Evolutionary conservation across 2,113 vertebrate genomes (phyloP), one percentile per base, ranked within the genome.

Genomic region (Xyrauchen texanus): DNA sequence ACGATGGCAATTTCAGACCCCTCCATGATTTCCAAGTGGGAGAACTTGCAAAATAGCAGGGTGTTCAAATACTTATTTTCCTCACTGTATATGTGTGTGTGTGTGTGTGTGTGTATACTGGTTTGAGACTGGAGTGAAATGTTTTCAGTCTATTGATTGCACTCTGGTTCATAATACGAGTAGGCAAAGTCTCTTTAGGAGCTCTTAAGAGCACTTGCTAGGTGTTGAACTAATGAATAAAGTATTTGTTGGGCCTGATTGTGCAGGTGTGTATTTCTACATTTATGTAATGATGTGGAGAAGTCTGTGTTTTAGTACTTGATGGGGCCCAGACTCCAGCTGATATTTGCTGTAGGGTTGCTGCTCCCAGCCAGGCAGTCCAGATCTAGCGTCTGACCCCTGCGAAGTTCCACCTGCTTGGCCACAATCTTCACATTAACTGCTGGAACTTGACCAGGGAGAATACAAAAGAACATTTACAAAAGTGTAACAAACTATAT

Each of bases 311-410:
- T 61, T 46, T 9, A 82, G 88, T 85, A 96, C 96, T 87, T 94
- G 63, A 87, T 74, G 6, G 88, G 45, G 7, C 93, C 94, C 79
- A 95, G 83, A 78, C 88, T 92, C 95, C 95, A 96, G 16, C 88
- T 91, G 82, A 95, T 77, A 57, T 87, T 92, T 76, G 92, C 89
- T 0, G 89, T 88, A 0, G 95, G 95, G 76, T 95, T 94, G 76
- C 95, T 95, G 90, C 95, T 96, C 10, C 94, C 88, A n/a, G 93
- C 89, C 76, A 89, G 46, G n/a, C 96, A 96, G 1, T 90, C 91
- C 87, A 97, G 81, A 4, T 81, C 93, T 8, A 96, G 49, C 0
- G 42, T 84, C 53, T 94, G 88, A 8, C 93, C 95, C 0, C 80
- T 88, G 9, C 84, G 91, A n/a, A 94, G 79, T 21, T 84, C 85